Evolutionary conservation across 2,888 invertebrate species (phyloP).

Genomic region (Amblyjoppa fuscipennis): DNA sequence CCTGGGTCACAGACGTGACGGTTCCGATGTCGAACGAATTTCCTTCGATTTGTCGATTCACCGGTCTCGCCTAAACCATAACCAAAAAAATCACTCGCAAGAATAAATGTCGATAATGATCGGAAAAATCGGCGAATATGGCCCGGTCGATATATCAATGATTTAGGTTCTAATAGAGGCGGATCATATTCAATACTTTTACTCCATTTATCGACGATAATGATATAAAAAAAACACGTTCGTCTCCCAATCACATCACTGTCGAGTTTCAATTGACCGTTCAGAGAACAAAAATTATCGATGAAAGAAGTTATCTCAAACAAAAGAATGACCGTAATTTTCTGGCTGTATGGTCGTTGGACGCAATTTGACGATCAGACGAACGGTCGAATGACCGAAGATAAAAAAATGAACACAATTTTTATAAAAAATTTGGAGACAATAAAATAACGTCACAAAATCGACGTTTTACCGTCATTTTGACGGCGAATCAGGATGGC

Average conservation of each 20-base stretch:
- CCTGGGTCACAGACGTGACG: constrained; percentile 46
- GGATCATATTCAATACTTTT: no score
- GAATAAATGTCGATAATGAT: background rate
- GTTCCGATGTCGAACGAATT: constrained; percentile 30
- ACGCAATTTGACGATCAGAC: no score
- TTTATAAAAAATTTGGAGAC: background rate
- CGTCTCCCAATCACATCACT: background rate
- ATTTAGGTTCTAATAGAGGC: background rate
- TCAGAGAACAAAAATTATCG: background rate
- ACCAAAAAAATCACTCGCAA: background rate
- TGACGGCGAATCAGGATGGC: background rate
- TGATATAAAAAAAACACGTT: no score
- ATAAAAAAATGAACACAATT: background rate
- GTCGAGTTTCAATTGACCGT: background rate
- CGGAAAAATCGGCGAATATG: background rate
- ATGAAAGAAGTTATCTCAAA: background rate
- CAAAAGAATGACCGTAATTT: background rate
- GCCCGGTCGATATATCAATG: background rate
- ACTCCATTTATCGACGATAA: no score
- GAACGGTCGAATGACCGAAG: background rate
- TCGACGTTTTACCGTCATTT: background rate
- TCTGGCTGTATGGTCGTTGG: no score
- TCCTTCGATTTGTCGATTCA: background rate
- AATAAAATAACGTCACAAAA: background rate
- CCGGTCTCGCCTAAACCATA: background rate